These are phyloP conservation scores for Halocynthia aurantium DNA, from an alignment of 23 tunicate species.

Conservation along the genomic window DNA sequence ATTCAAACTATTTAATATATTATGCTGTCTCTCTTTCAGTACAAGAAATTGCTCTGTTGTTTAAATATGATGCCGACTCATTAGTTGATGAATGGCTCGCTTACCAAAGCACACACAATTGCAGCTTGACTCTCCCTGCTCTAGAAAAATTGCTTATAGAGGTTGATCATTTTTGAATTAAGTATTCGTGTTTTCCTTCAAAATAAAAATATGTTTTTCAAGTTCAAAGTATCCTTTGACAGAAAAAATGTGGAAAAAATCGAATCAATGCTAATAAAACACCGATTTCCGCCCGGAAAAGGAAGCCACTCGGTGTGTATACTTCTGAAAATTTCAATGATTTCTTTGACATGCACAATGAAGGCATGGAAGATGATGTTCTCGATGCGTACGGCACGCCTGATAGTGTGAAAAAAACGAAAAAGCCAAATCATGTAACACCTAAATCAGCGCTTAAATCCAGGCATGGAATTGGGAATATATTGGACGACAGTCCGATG, in stretches of 20 bases:
- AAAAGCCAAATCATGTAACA: slow-evolving; percentile 2
- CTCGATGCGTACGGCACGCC: slow-evolving; percentile 19
- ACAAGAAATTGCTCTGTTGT: slow-evolving; percentile 48
- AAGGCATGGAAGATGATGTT: slow-evolving; percentile 15
- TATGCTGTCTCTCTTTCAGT: slow-evolving; percentile 15
- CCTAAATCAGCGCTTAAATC: slow-evolving; percentile 2
- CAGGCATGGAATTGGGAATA: neutral
- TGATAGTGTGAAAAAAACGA: neutral
- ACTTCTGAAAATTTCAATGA: neutral
- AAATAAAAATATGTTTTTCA: too few relatives aligned
- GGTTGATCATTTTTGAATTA: neutral
- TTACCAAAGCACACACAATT: slow-evolving; percentile 57
- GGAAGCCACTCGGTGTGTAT: neutral
- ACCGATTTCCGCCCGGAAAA: slow-evolving; percentile 9
- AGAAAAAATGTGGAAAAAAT: neutral
- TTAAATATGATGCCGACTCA: slow-evolving; percentile 34
- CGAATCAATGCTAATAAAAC: neutral
- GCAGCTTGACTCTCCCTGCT: slow-evolving; percentile 2
- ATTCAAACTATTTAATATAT: neutral
- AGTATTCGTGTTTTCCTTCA: too few relatives aligned
- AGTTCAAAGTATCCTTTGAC: too few relatives aligned
- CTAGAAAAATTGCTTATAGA: slow-evolving; percentile 16
- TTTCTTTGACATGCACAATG: neutral
- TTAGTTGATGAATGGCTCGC: slow-evolving; percentile 81
- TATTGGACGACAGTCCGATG: neutral